Evolutionary conservation across 2,113 vertebrate genomes (phyloP), one percentile per base, ranked within the genome.

Genomic region (Scomber japonicus): DNA sequence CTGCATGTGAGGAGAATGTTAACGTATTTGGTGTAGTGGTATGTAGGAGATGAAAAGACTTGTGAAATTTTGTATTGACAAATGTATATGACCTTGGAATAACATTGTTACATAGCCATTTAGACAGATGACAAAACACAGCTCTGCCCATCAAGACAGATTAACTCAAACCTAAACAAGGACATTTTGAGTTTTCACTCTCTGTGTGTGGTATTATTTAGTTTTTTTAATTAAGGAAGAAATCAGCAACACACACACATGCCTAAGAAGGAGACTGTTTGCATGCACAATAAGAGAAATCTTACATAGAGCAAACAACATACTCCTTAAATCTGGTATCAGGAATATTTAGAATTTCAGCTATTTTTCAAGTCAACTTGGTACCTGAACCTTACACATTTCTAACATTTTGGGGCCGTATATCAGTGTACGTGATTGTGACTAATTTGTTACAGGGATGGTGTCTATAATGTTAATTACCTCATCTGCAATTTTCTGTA

Each of bases 1-100:
- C 71, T 69, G n/a, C 70, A 67, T 61, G 63, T 81, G 68, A 70
- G 83, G n/a, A 31, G 82, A 90, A 79, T 86, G 19, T 73, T 46
- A 81, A 87, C 55, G 31, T 30, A 48, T 60, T 19, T 53, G 24
- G 17, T 62, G 62, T 54, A 55, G 54, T 40, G 13, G 14, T 44
- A 11, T 30, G 12, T 27, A 27, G 59, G 66, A 11, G 77, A 40
- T 40, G 35, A 40, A 40, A 9, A 40, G 35, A 40, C 35, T 40
- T 9, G 6, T 56, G 40, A 60, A 21, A 62, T 72, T 78, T 71
- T 50, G 40, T 82, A 40, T 78, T 27, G 35, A 27, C 59, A 67
- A 89, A 73, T 71, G 53, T 62, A 49, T 30, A 45, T 82, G 78
- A 84, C 82, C 67, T 82, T 89, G 51, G 31, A 69, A 63, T 66